These are phyloP conservation scores for Drusus annulatus DNA, from an alignment of 1,140 invertebrate genomes.

Conservation along the genomic window DNA sequence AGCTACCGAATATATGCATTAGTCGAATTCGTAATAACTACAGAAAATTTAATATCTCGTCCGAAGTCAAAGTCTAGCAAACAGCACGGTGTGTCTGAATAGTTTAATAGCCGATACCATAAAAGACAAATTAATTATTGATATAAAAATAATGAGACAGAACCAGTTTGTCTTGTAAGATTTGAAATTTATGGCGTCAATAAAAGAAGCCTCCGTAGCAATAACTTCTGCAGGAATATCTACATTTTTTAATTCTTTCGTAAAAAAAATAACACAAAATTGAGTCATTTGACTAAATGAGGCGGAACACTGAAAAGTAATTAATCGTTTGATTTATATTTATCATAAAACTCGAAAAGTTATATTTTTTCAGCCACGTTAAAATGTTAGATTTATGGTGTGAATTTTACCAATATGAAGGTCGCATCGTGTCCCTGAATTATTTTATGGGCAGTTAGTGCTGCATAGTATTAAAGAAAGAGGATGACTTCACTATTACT, in stretches of 20 bases:
- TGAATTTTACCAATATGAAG: no score
- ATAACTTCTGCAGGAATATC: slow-evolving; percentile 14
- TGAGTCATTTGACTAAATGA: slow-evolving; percentile 1
- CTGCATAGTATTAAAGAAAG: no score
- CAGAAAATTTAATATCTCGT: no score
- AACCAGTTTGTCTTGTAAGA: slow-evolving; percentile 10
- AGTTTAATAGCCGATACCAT: slow-evolving; percentile 12
- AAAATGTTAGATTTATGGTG: no score
- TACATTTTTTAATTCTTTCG: slow-evolving; percentile 7
- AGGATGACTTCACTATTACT: no score
- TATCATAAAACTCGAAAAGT: background rate
- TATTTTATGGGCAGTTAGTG: no score
- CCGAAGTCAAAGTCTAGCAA: no score
- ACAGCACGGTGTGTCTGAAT: background rate
- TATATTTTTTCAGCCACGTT: background rate
- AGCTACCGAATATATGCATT: slow-evolving; percentile 23
- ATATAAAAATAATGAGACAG: slow-evolving; percentile 36
- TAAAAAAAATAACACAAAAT: slow-evolving; percentile 3
- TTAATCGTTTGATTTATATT: slow-evolving; percentile 10
- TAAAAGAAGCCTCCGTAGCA: background rate
- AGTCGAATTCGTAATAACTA: background rate
- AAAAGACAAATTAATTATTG: slow-evolving; percentile 33
- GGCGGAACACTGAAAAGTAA: no score
- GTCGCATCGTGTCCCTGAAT: no score
- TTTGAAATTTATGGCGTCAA: slow-evolving; percentile 15